Percentiles rank a stretch among this genome's conserved stretches.
Conservation (phyloP, 2,113 vertebrate genomes). For the Vicugna pacos region DNA sequence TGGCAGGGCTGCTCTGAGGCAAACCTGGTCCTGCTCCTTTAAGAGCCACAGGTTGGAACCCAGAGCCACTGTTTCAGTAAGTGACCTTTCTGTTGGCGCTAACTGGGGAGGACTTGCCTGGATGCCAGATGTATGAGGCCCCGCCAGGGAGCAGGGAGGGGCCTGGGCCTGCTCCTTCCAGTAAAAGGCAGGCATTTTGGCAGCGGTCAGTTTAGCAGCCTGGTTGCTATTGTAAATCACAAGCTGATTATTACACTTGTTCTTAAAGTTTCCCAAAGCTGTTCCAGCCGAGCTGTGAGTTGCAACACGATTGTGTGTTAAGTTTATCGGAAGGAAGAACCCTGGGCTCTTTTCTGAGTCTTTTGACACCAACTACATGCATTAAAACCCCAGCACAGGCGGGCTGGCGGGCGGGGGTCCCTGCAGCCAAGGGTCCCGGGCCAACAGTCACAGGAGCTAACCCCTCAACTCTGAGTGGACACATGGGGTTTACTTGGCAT, state of each 20-base stretch:
- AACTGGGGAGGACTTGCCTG: background rate
- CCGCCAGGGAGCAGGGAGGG: background rate
- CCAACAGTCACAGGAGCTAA: too few relatives aligned
- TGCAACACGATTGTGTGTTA: background rate
- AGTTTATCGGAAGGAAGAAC: background rate
- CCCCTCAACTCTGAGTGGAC: background rate
- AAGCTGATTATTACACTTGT: constrained; percentile 42
- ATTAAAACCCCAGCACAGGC: rapidly evolving
- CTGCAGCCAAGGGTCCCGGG: background rate
- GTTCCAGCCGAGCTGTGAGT: background rate
- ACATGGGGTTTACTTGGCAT: rapidly evolving
- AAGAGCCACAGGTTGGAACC: background rate
- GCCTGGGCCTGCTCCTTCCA: constrained; percentile 62
- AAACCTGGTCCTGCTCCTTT: background rate
- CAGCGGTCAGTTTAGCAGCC: background rate
- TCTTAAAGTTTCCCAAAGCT: constrained; percentile 31
- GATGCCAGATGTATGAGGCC: background rate
- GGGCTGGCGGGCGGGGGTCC: background rate
- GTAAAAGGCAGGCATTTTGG: constrained; percentile 64
- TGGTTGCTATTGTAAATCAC: constrained; percentile 53
- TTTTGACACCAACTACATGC: background rate
- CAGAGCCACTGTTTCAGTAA: background rate
- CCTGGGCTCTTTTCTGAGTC: background rate
- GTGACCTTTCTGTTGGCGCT: constrained; percentile 73
- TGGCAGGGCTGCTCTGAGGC: rapidly evolving